phyloP scores from a whole-genome alignment of 2,797 vertebrate genomes.

The Nasua narica region DNA sequence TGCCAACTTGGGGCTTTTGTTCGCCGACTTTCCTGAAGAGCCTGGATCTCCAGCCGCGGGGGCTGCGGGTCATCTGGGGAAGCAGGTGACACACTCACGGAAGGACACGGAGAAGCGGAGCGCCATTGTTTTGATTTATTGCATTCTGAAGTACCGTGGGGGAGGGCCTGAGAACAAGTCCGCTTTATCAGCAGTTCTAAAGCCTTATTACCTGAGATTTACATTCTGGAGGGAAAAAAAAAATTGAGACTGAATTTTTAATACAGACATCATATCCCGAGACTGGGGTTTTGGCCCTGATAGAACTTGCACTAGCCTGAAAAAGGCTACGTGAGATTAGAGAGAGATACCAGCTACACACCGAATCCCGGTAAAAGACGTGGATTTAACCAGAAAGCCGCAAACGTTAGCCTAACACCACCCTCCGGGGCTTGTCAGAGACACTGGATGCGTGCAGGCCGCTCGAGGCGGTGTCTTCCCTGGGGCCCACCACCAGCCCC shows the following conservation, averaged over 20 bases:
- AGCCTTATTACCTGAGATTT: conserved; percentile 84
- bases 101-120: conserved; percentile 20
- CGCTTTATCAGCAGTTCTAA: conserved; percentile 71
- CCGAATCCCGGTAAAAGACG: conserved; percentile 58
- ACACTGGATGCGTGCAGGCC: conserved; percentile 49
- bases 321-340: conserved; percentile 41
- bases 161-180: conserved; percentile 67
- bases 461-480: conserved; percentile 47
- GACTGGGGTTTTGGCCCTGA: conserved; percentile 71
- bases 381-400: conserved; percentile 73
- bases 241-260: conserved; percentile 79
- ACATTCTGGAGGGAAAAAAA: conserved; percentile 68
- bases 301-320: conserved; percentile 62
- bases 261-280: conserved; percentile 76
- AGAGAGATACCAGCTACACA: conserved; percentile 31
- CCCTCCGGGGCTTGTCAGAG: conserved; percentile 3
- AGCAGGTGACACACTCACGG: neutral
- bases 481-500: conserved; percentile 14
- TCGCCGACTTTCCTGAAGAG: neutral
- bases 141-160: conserved; percentile 66
- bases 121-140: conserved; percentile 62
- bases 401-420: conserved; percentile 51
- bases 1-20: neutral
- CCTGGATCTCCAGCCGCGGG: neutral
- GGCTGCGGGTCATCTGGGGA: neutral